phyloP scores from a whole-genome alignment of 2,888 invertebrate genomes.

The Microctonus aethiopoides region DNA sequence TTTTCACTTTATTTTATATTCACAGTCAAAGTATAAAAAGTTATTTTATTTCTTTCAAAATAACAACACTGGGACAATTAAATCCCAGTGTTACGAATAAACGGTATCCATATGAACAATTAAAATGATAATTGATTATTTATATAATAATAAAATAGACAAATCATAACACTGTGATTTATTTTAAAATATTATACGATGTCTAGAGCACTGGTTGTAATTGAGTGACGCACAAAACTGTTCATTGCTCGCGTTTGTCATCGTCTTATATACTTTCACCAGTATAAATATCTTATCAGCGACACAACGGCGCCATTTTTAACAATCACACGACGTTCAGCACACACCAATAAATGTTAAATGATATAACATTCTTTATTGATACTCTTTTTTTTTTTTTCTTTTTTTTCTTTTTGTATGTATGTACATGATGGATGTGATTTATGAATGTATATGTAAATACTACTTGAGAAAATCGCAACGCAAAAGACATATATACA shows the following conservation, averaged over 20 bases:
- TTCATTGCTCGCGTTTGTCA: neutral
- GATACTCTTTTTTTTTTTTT: too few relatives aligned
- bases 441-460: too few relatives aligned
- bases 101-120: neutral
- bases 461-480: too few relatives aligned
- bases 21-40: too few relatives aligned
- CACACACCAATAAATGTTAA: neutral
- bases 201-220: neutral
- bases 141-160: too few relatives aligned
- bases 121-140: neutral
- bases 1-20: too few relatives aligned
- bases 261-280: constrained; percentile 33
- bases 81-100: neutral
- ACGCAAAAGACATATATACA: neutral
- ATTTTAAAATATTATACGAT: neutral
- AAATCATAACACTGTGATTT: neutral
- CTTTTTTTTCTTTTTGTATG: too few relatives aligned
- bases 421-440: too few relatives aligned
- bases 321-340: neutral
- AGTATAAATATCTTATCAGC: constrained; percentile 37
- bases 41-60: too few relatives aligned
- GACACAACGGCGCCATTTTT: neutral
- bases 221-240: neutral
- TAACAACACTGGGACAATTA: neutral
- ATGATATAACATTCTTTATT: too few relatives aligned